Percentiles rank a stretch among this genome's conserved stretches.
Evolutionary conservation across 2,888 invertebrate species (phyloP).

Genomic region (Acanthosoma haemorrhoidale): DNA sequence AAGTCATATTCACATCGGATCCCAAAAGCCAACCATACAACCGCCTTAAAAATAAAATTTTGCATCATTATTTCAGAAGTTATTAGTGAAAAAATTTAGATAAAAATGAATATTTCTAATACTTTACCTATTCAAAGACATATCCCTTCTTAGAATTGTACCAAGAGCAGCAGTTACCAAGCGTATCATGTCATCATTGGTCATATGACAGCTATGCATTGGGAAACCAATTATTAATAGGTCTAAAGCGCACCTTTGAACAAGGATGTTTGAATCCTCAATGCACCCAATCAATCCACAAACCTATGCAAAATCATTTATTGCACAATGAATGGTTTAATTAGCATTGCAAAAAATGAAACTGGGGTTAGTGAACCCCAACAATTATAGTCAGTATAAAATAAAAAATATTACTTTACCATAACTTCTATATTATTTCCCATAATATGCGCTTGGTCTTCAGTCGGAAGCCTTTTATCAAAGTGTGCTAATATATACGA

Average conservation of each 20-base stretch:
- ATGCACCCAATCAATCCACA: constrained; percentile 71
- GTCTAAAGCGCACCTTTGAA: constrained; percentile 80
- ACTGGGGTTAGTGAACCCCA: neutral
- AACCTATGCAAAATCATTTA: constrained; percentile 50
- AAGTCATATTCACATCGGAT: constrained; percentile 56
- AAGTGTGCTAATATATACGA: constrained; percentile 73
- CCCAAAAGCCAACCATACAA: constrained; percentile 81
- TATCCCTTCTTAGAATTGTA: constrained; percentile 74
- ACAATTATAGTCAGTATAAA: neutral
- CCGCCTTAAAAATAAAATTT: constrained; percentile 50
- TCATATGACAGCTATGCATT: constrained; percentile 69
- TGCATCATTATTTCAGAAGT: neutral
- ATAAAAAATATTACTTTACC: constrained; percentile 50
- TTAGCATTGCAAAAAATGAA: too few species aligned
- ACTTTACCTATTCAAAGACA: constrained; percentile 73
- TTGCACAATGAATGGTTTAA: too few species aligned
- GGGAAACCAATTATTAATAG: constrained; percentile 77
- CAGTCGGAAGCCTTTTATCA: constrained; percentile 69
- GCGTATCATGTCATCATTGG: constrained; percentile 62
- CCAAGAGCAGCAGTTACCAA: constrained; percentile 67
- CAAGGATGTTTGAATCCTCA: constrained; percentile 72
- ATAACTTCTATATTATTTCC: constrained; percentile 78
- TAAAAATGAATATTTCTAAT: neutral
- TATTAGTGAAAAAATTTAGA: neutral
- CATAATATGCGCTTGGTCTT: constrained; percentile 76